Conservation (phyloP, 2,888 invertebrate genomes). For the Phrixothrix hirtus region DNA sequence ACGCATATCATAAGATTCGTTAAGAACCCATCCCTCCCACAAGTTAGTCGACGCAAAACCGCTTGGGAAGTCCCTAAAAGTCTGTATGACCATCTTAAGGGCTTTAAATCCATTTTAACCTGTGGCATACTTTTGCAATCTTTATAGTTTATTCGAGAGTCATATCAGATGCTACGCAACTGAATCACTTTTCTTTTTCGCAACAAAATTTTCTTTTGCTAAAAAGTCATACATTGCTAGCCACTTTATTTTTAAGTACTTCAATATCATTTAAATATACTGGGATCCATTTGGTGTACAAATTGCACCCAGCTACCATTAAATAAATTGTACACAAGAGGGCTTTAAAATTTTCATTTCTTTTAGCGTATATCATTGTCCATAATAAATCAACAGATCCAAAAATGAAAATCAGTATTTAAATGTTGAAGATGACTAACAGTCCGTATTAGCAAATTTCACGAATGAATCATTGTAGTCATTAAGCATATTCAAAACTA, state of each 20-base stretch:
- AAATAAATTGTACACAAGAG: constrained; percentile 7
- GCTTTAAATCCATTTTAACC: too few relatives aligned
- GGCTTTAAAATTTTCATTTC: constrained; percentile 9
- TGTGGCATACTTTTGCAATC: constrained; percentile 4
- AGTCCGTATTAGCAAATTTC: background rate
- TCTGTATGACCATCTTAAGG: too few relatives aligned
- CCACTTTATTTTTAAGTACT: background rate
- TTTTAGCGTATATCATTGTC: constrained; percentile 38
- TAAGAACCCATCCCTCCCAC: too few relatives aligned
- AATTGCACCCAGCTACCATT: constrained; percentile 5
- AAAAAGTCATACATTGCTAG: constrained; percentile 3
- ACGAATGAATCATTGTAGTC: constrained; percentile 17
- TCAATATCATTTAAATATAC: constrained; percentile 7
- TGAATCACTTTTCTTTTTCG: constrained; percentile 3
- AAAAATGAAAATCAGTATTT: constrained; percentile 1
- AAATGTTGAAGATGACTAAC: background rate
- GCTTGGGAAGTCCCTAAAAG: too few relatives aligned
- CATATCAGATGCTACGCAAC: background rate
- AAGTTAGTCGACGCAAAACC: too few relatives aligned
- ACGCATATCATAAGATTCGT: too few relatives aligned
- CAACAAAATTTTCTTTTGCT: constrained; percentile 6
- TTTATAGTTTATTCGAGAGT: background rate
- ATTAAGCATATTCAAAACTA: too few relatives aligned
- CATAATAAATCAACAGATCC: background rate
- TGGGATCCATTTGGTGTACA: constrained; percentile 8